phyloP scores from a whole-genome alignment of 2,113 vertebrate species.

The Lanius ludovicianus region DNA sequence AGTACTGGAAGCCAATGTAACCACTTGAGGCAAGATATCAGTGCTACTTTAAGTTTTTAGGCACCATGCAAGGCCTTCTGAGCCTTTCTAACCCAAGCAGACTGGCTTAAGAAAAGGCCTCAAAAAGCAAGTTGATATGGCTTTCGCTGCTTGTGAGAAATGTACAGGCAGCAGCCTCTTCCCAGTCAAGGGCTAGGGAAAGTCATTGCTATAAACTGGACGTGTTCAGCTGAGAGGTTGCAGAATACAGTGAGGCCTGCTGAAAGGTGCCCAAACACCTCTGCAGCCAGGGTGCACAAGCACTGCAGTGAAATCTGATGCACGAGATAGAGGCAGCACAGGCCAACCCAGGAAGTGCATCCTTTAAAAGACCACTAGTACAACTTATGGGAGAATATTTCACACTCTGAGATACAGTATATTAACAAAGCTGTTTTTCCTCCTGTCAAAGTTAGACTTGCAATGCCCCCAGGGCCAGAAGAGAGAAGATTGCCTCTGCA shows the following conservation, averaged over 20 bases:
- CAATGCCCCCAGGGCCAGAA: background rate
- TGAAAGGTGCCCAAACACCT: background rate
- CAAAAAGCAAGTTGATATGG: background rate
- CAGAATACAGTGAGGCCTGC: background rate
- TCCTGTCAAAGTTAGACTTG: background rate
- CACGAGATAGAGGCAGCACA: background rate
- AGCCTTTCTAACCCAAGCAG: background rate
- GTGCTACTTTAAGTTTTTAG: background rate
- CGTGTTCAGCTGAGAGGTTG: background rate
- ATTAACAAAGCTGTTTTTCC: background rate
- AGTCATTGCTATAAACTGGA: background rate
- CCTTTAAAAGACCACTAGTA: background rate
- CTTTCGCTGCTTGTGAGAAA: background rate
- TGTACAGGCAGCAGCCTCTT: background rate
- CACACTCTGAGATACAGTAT: background rate
- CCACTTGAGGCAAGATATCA: background rate
- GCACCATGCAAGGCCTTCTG: background rate
- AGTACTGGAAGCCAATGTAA: background rate
- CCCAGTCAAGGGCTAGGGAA: background rate
- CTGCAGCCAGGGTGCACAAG: background rate
- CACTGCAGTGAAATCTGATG: background rate
- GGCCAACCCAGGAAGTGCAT: background rate
- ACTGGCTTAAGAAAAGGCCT: background rate
- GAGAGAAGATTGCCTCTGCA: background rate
- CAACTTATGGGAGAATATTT: background rate